phyloP scores from a whole-genome alignment of 1,140 invertebrate genomes.

The Neodiprion lecontei region DNA sequence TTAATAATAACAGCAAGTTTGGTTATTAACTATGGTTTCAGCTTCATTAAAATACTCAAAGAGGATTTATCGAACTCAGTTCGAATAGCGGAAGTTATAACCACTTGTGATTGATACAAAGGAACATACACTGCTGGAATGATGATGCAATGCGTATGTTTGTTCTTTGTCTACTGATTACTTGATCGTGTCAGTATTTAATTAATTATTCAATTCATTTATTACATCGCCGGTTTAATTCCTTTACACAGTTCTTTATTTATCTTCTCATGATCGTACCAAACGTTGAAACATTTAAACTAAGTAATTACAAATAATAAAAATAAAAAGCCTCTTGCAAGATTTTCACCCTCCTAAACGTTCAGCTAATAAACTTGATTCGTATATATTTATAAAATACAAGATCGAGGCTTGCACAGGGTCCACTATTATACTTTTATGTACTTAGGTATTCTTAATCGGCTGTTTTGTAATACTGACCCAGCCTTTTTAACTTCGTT shows the following conservation, averaged over 20 bases:
- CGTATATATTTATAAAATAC: conserved; percentile 61
- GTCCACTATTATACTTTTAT: conserved; percentile 48
- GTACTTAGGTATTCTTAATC: conserved; percentile 44
- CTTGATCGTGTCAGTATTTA: not conserved
- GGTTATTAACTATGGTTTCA: too few relatives aligned
- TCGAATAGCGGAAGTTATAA: too few relatives aligned
- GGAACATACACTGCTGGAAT: too few relatives aligned
- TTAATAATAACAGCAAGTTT: too few relatives aligned
- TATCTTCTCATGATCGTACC: conserved; percentile 51
- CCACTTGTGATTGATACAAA: too few relatives aligned
- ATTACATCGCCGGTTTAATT: conserved; percentile 51
- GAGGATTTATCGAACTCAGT: too few relatives aligned
- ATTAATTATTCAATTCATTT: conserved; percentile 48
- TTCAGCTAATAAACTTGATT: conserved; percentile 47
- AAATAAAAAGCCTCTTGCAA: conserved; percentile 58
- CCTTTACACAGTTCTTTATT: conserved; percentile 47
- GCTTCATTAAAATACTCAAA: too few relatives aligned
- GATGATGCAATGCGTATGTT: too few relatives aligned
- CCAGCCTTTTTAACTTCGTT: conserved; percentile 26
- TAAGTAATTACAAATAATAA: conserved; percentile 58
- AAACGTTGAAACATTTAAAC: conserved; percentile 54
- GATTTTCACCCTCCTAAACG: conserved; percentile 47
- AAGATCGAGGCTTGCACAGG: conserved; percentile 55
- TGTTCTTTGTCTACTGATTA: too few relatives aligned
- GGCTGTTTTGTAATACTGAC: conserved; percentile 39